phyloP scores from a whole-genome alignment of 2,113 vertebrate genomes.

The Solea solea region DNA sequence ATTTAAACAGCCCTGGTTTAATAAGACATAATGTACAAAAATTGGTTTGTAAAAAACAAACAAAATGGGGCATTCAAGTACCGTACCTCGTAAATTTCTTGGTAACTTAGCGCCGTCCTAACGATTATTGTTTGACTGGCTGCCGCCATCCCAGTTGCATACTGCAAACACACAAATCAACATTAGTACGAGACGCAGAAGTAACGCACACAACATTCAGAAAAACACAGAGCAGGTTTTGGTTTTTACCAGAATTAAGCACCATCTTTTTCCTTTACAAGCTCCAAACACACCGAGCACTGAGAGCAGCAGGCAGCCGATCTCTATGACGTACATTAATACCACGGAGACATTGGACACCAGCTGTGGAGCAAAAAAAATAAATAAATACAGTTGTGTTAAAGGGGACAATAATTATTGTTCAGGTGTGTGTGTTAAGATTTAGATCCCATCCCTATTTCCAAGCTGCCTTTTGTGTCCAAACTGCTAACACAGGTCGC shows the following conservation, averaged over 20 bases:
- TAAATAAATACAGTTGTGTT: not conserved
- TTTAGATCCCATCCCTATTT: no score
- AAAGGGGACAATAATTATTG: not conserved
- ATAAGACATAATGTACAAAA: not conserved
- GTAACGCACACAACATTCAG: not conserved
- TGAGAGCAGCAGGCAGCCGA: constrained; percentile 74
- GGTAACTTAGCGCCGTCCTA: constrained; percentile 71
- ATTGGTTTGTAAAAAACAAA: not conserved
- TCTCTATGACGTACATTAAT: constrained; percentile 70
- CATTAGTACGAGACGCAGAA: not conserved
- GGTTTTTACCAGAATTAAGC: constrained; percentile 71
- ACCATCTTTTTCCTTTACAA: constrained; percentile 74
- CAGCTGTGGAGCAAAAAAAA: constrained; percentile 54
- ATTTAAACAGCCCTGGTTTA: not conserved
- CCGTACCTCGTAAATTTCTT: constrained; percentile 73
- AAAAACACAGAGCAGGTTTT: not conserved
- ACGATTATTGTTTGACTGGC: constrained; percentile 77
- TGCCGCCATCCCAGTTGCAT: constrained; percentile 74
- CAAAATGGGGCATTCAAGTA: not conserved
- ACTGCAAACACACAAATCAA: constrained; percentile 48
- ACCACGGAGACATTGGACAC: constrained; percentile 68
- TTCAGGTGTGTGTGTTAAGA: not conserved
- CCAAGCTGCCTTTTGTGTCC: no score
- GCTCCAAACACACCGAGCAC: constrained; percentile 72
- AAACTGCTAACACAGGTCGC: no score